Base-by-base conservation (phyloP, 2,888 invertebrate species). In the Agrilus mali region DNA sequence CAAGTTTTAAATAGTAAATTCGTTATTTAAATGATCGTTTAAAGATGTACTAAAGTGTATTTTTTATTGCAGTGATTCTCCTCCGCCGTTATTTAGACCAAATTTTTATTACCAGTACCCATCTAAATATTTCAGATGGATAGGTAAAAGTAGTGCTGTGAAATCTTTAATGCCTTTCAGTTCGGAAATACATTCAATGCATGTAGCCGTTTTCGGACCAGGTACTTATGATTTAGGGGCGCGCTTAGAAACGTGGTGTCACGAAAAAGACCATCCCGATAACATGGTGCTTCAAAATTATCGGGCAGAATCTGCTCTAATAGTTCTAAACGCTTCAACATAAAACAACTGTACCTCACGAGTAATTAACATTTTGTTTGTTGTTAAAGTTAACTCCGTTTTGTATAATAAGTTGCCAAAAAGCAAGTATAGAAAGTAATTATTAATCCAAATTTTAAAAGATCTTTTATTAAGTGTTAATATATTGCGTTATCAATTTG, bases 171-270 rank as follows among this genome's bases (percentile, higher is more conserved):
- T 58, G 34, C 63, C 67, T 2, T 53, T 65, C 37, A 57, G 60
- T 35, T 60, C 65, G 1, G 56, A 57, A 41, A 50, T 52, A 16
- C 49, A 67, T 7, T 47, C 54, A 40, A 54, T 67, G 16, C 68
- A 75, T 42, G 78, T 77, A 14, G 69, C 77, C 46, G 69, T 79
- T 51, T 72, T 78, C 20, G 66, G 72, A 33, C 76, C 82, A 31
- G 83, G 83, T 45, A 77, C 80, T 6, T 83, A 78, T 61, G 74
- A 80, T 53, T 68, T 83, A 46, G 79, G 80, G 38, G 70, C 77
- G 10, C 72, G 78, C 40, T 70, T 82, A 57, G 70, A 74, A 53
- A 59, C 75, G n/a, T 67, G 59, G 47, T 68, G 67, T 52, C 60
- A 55, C 52, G 52, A 49, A 44, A 42, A 52, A 27, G 50, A 57